Evolutionary conservation across 2,888 invertebrate species (phyloP).

Genomic region (Keiferia lycopersicella): DNA sequence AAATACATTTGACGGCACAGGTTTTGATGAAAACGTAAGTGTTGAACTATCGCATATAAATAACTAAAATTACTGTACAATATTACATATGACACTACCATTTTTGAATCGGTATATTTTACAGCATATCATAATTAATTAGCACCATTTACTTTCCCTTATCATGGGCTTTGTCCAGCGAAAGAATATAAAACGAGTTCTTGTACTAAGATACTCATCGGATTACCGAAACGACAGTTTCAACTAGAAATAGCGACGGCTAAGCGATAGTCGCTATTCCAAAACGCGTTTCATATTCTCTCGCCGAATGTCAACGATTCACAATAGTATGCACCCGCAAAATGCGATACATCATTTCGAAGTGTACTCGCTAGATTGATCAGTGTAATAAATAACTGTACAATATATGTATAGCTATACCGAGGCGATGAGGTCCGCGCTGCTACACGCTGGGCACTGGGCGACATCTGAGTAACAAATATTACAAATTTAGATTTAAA

Average conservation of each 20-base stretch:
- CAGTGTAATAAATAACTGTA: constrained; percentile 7
- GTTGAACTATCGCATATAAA: constrained; percentile 30
- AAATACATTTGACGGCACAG: neutral
- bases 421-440: neutral
- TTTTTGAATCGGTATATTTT: constrained; percentile 8
- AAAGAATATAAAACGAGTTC: neutral
- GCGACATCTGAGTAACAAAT: constrained; percentile 13
- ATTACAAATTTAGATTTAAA: too few species aligned
- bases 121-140: constrained; percentile 5
- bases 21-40: neutral
- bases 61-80: constrained; percentile 34
- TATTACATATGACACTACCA: neutral
- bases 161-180: neutral
- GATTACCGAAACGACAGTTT: neutral
- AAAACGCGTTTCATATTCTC: constrained; percentile 4
- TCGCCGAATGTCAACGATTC: neutral
- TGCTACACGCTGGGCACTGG: neutral
- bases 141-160: neutral
- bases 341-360: neutral
- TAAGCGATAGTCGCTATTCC: neutral
- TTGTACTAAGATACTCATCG: neutral
- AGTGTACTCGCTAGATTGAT: neutral
- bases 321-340: neutral
- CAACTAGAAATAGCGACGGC: neutral
- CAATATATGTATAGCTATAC: constrained; percentile 2